phyloP scores from a whole-genome alignment of 2,113 vertebrate species.

The Geococcyx californianus region DNA sequence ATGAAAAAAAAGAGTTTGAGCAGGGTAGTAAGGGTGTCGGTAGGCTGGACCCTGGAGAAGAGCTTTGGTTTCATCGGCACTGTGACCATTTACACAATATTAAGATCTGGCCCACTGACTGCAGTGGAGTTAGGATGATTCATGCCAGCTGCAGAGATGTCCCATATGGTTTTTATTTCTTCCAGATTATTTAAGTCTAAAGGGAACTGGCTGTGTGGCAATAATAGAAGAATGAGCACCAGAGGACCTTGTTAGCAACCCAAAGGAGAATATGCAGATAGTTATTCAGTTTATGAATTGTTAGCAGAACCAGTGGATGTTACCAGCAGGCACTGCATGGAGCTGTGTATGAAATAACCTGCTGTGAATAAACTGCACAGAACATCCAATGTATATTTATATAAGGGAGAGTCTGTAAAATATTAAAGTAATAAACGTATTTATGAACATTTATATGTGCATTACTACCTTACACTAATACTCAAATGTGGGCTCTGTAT shows the following conservation, averaged over 20 bases:
- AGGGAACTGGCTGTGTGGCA: not conserved
- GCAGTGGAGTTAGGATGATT: not conserved
- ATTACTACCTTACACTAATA: not conserved
- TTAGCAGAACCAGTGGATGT: slow-evolving; percentile 8
- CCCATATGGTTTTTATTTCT: slow-evolving; percentile 32
- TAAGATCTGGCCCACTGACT: not conserved
- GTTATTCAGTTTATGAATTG: not conserved
- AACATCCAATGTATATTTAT: not conserved
- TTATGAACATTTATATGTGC: not conserved
- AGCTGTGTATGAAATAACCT: not conserved
- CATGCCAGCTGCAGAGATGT: not conserved
- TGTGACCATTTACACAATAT: not conserved
- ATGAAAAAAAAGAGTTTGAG: not conserved
- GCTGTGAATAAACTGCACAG: not conserved
- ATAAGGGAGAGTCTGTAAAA: not conserved
- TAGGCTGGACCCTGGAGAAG: not conserved
- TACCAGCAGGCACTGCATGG: slow-evolving; percentile 13
- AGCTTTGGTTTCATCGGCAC: not conserved
- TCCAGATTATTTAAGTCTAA: not conserved
- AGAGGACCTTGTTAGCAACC: slow-evolving; percentile 11
- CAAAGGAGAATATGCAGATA: not conserved
- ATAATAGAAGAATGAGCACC: slow-evolving; percentile 14
- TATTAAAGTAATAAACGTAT: slow-evolving; percentile 21
- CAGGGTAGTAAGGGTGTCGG: not conserved
- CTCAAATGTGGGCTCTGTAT: not conserved